Conservation (phyloP, 2,113 vertebrate genomes). For the Sturnira hondurensis region DNA sequence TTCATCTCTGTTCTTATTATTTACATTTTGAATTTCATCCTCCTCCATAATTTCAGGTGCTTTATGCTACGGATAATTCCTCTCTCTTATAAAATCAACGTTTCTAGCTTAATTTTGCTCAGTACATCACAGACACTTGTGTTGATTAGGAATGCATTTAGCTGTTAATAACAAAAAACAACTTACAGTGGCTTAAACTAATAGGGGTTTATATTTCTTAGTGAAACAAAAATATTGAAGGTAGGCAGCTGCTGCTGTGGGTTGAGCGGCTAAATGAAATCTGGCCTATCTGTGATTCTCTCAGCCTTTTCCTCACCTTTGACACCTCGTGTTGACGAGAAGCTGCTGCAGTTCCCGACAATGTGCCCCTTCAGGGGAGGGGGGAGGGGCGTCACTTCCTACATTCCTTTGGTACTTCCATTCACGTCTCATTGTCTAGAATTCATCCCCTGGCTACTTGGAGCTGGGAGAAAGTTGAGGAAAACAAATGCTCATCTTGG, state of each 20-base stretch:
- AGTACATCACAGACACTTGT: neutral
- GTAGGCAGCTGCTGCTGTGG: neutral
- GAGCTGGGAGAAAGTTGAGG: neutral
- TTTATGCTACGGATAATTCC: neutral
- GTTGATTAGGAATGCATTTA: neutral
- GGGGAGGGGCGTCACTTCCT: neutral
- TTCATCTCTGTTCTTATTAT: neutral
- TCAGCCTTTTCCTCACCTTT: neutral
- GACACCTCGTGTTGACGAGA: neutral
- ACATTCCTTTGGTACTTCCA: neutral
- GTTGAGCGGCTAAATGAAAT: neutral
- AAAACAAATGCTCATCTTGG: neutral
- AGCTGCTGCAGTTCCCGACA: neutral
- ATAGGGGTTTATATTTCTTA: constrained; percentile 36
- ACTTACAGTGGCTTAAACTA: neutral
- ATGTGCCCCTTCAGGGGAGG: neutral
- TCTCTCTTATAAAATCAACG: neutral
- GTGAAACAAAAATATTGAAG: neutral
- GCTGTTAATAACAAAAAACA: constrained; percentile 5
- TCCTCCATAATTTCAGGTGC: neutral
- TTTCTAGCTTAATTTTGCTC: neutral
- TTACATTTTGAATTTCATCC: neutral
- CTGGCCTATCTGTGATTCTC: neutral
- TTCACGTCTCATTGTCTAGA: neutral
- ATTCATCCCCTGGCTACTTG: neutral